Base-by-base conservation (phyloP, 1,140 invertebrate genomes). In the Phthorimaea operculella region DNA sequence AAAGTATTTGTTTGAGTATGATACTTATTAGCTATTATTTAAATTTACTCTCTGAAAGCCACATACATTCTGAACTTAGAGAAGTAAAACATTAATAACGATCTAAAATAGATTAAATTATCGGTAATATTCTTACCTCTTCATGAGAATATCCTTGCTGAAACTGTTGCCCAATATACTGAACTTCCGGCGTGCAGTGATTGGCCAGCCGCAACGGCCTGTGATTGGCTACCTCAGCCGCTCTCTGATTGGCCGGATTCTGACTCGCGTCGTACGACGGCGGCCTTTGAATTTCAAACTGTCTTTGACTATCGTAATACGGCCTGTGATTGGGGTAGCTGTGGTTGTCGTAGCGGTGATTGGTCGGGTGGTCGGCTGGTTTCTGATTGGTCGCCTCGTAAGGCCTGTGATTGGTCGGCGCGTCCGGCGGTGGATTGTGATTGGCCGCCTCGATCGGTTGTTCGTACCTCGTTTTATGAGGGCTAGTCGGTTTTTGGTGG, bases 61-160 rank as follows among this genome's bases (percentile, higher is more conserved):
- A n/a, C n/a, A n/a, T n/a, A n/a, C n/a, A n/a, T n/a, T n/a, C n/a
- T n/a, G n/a, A n/a, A n/a, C n/a, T n/a, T 28, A 28, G 6, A 28
- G 21, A 28, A 28, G 2, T 28, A 28, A 6, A 28, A 28, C 2
- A 28, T 4, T 2, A 28, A 28, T 2, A 28, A 28, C 6, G 21
- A 28, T 28, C 21, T 4, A 2, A 28, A 28, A 28, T 4, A 28
- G 6, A 28, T 2, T 2, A 28, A 28, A 28, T 2, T 4, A 28
- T n/a, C n/a, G n/a, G n/a, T n/a, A n/a, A n/a, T n/a, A n/a, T 8
- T 55, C 54, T 21, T 60, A 75, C 76, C 66, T 79, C 74, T 9
- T 79, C 74, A 57, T 59, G 67, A 21, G 72, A 66, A 42, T 60
- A 68, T 18, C 52, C 62, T 18, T 70, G 68, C 7, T 51, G 51